Conservation (phyloP, 2,888 invertebrate species). For the Scaptomyza polygonia region DNA sequence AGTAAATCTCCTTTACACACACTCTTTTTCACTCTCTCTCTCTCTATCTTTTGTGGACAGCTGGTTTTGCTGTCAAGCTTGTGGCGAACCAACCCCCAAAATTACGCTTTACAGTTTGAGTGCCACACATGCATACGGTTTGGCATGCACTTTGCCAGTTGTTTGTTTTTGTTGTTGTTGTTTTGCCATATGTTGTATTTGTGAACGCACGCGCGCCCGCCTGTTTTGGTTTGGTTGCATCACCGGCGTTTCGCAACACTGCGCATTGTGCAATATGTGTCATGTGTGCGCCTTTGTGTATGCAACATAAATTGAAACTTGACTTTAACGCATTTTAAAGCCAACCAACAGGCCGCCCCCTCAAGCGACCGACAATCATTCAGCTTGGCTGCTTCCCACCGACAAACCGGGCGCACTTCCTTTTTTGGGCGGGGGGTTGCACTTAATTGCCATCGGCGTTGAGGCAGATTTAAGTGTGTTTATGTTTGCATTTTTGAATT, state of each 20-base stretch:
- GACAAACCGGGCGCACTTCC: slow-evolving; percentile 10
- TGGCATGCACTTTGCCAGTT: slow-evolving; percentile 25
- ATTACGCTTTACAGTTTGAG: slow-evolving; percentile 48
- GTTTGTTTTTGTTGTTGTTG: slow-evolving; percentile 51
- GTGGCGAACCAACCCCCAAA: slow-evolving; percentile 50
- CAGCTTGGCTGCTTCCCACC: background rate
- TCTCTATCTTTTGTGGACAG: slow-evolving; percentile 9
- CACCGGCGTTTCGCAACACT: slow-evolving; percentile 58
- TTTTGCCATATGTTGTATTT: slow-evolving; percentile 30
- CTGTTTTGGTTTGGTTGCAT: slow-evolving; percentile 40
- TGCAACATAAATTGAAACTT: slow-evolving; percentile 32
- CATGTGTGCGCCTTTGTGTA: slow-evolving; percentile 57
- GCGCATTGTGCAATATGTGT: slow-evolving; percentile 25
- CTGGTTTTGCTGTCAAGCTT: slow-evolving; percentile 41
- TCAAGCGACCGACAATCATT: background rate
- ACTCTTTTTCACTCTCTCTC: background rate
- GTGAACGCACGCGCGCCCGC: slow-evolving; percentile 38
- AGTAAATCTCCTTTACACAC: slow-evolving; percentile 13
- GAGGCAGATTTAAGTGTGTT: slow-evolving; percentile 43
- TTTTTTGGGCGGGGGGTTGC: slow-evolving; percentile 17
- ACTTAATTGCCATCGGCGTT: slow-evolving; percentile 53
- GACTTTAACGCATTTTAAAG: slow-evolving; percentile 34
- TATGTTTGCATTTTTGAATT: slow-evolving; percentile 46
- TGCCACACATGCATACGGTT: slow-evolving; percentile 37
- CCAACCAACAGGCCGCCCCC: background rate